These are phyloP conservation scores for Clostera curtula DNA, from an alignment of 2,888 invertebrate genomes.

Conservation along the genomic window DNA sequence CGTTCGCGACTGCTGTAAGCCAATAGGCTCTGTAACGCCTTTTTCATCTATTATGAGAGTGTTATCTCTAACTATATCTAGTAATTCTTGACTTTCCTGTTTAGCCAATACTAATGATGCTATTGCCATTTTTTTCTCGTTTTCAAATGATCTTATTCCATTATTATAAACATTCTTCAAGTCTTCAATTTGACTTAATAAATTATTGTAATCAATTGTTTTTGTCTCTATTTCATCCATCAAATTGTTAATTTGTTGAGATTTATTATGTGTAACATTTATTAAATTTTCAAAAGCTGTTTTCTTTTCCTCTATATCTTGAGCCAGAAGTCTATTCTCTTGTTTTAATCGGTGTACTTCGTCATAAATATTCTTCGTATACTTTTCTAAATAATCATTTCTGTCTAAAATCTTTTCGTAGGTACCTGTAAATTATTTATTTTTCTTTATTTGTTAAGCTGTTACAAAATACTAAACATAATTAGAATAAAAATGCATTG, in stretches of 20 bases:
- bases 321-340: constrained; percentile 30
- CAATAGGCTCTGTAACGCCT: constrained; percentile 24
- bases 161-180: constrained; percentile 30
- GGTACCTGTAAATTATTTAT: constrained; percentile 43
- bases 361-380: constrained; percentile 31
- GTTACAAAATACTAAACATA: constrained; percentile 2
- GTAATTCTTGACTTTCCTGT: constrained; percentile 46
- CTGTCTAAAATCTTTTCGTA: constrained; percentile 42
- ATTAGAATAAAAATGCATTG: background rate
- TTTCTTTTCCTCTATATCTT: constrained; percentile 37
- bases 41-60: constrained; percentile 26
- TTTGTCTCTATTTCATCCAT: constrained; percentile 35
- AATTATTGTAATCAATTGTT: constrained; percentile 31
- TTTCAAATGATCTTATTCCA: constrained; percentile 31
- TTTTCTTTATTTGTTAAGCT: too few species aligned
- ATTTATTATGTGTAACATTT: constrained; percentile 38
- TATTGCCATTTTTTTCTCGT: constrained; percentile 36
- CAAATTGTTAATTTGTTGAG: constrained; percentile 40
- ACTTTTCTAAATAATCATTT: constrained; percentile 45
- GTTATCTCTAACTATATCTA: constrained; percentile 39
- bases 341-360: constrained; percentile 33
- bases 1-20: constrained; percentile 24
- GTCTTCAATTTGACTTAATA: constrained; percentile 32
- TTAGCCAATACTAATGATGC: constrained; percentile 36
- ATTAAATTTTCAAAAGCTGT: constrained; percentile 41